Percentiles rank a stretch among this genome's conserved stretches.
Evolutionary conservation across 1,140 invertebrate genomes (phyloP).

Genomic region (Helicoverpa zea): DNA sequence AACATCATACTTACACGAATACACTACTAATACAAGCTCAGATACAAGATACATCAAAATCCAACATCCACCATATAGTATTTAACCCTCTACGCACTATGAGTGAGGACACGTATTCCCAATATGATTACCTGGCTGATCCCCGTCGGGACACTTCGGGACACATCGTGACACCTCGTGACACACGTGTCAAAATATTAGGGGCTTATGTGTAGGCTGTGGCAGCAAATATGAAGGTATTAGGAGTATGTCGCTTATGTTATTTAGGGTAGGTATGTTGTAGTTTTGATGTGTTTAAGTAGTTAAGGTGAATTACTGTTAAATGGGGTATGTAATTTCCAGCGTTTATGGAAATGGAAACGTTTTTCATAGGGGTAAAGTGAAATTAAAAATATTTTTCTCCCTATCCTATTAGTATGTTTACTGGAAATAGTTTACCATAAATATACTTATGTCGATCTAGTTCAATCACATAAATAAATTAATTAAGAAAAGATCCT

Average conservation of each 20-base stretch:
- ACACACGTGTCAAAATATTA: constrained; percentile 43
- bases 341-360: no score
- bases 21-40: no score
- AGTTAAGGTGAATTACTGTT: neutral
- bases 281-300: neutral
- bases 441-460: no score
- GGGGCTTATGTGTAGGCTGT: constrained; percentile 5
- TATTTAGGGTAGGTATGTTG: neutral
- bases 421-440: no score
- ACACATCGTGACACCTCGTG: neutral
- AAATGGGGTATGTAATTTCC: neutral
- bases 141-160: constrained; percentile 13
- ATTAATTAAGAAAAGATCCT: no score
- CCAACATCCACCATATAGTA: neutral
- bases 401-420: no score
- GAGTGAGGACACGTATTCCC: neutral
- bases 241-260: neutral
- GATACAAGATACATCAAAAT: no score
- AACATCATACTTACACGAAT: no score
- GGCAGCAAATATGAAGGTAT: constrained; percentile 17
- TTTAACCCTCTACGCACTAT: neutral
- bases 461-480: no score
- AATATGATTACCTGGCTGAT: constrained; percentile 36
- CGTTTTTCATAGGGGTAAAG: no score
- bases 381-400: no score